Conservation (phyloP, 1,140 invertebrate genomes). For the Arion vulgaris region DNA sequence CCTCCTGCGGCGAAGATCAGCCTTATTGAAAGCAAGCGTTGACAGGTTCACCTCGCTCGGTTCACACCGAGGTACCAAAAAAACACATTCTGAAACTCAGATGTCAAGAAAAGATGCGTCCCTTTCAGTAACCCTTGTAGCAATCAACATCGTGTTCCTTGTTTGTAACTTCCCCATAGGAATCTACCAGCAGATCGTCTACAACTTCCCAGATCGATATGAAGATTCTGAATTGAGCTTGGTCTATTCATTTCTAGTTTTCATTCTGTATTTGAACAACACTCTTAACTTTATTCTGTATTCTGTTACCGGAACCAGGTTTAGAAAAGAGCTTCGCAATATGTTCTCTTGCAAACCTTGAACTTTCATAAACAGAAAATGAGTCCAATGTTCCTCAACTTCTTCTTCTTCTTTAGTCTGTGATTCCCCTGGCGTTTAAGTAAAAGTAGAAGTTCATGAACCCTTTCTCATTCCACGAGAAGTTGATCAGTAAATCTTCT, state of each 20-base stretch:
- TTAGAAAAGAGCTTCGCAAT: neutral
- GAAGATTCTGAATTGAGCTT: neutral
- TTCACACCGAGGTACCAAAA: no score
- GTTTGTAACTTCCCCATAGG: conserved; percentile 27
- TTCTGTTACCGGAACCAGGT: conserved; percentile 5
- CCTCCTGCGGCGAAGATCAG: neutral
- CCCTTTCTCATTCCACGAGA: no score
- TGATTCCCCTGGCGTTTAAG: no score
- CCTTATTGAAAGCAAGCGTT: neutral
- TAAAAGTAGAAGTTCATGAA: no score
- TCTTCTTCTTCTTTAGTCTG: neutral
- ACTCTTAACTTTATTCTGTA: conserved; percentile 28
- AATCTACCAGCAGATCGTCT: conserved; percentile 33
- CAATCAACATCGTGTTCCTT: conserved; percentile 18
- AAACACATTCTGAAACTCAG: neutral
- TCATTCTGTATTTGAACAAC: conserved; percentile 23
- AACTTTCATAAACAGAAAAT: neutral
- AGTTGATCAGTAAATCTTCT: no score
- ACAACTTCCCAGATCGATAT: neutral
- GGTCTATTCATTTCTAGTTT: neutral
- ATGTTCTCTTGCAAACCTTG: neutral
- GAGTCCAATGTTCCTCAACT: no score
- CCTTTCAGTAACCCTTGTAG: neutral
- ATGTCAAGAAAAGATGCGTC: conserved; percentile 11
- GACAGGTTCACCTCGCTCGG: neutral